Evolutionary conservation across 2,113 vertebrate species (phyloP), one percentile per base, ranked within the genome.

Genomic region (Zosterops borbonicus): DNA sequence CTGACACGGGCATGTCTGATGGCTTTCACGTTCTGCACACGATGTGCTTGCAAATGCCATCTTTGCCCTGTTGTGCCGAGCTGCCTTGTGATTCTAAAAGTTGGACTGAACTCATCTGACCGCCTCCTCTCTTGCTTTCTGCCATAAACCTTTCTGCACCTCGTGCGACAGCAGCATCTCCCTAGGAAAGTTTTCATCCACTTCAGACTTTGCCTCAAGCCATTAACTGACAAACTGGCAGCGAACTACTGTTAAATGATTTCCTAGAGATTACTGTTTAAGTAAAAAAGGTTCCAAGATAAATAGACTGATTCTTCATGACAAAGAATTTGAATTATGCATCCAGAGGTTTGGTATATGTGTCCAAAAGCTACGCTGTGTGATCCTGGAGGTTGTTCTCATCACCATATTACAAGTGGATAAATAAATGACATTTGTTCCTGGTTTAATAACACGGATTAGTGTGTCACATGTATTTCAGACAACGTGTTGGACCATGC

Each of bases 221-320:
- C 94, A 96, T 95, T 95, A 93, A 92, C 92, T 92, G 95, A 94
- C 95, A 95, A 95, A 94, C 94, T 96, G 95, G 92, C 93, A 96
- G 96, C 41, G 49, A 95, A 80, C 90, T 79, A 84, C 94, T 95
- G 94, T 80, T 97, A 96, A 97, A 97, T 93, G 77, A 95, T 97
- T 97, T 97, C 95, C 94, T 96, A 96, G 94, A 96, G 97, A 97
- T 95, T 96, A 96, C 82, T 62, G 89, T 86, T 97, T 78, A 95
- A 97, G 94, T 68, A 75, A 94, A 94, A 92, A 97, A 94, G 63
- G 81, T 97, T 97, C 96, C 96, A 97, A 97, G 94, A 96, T 86
- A 97, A 97, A 97, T 77, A 97, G 71, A 88, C 92, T 90, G 65
- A 86, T 91, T 95, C 85, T 73, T 88, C 82, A 78, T 39, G 90